phyloP scores from a whole-genome alignment of 2,797 vertebrate genomes.

The Cirrhinus molitorella region DNA sequence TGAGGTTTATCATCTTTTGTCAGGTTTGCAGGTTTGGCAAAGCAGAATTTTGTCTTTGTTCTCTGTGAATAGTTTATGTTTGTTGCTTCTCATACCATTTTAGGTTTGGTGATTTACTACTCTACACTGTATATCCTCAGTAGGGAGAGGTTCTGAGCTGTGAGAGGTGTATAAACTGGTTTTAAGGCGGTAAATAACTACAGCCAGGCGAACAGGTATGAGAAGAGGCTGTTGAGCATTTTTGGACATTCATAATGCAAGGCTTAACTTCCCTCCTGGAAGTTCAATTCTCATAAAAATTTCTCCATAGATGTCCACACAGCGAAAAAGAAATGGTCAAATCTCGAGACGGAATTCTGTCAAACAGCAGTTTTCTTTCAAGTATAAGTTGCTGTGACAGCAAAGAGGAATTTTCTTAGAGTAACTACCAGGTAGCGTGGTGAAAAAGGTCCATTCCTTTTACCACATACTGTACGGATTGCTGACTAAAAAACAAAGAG shows the following conservation, averaged over 20 bases:
- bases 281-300: neutral
- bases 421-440: neutral
- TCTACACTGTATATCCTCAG: slow-evolving; percentile 32
- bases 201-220: slow-evolving; percentile 58
- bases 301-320: neutral
- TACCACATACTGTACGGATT: neutral
- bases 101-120: neutral
- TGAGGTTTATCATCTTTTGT: neutral
- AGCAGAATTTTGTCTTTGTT: neutral
- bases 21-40: neutral
- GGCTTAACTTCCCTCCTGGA: neutral
- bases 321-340: neutral
- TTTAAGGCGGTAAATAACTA: slow-evolving; percentile 65
- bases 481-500: slow-evolving; percentile 19
- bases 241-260: slow-evolving; percentile 24
- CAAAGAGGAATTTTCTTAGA: neutral
- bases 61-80: neutral
- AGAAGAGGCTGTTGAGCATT: slow-evolving; percentile 22
- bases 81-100: neutral
- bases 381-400: neutral
- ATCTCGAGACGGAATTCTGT: neutral
- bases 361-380: neutral
- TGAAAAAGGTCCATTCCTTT: neutral
- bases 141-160: slow-evolving; percentile 35
- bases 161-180: slow-evolving; percentile 68